phyloP scores from a whole-genome alignment of 1,140 invertebrate species.

The Drosophila ercepeae region DNA sequence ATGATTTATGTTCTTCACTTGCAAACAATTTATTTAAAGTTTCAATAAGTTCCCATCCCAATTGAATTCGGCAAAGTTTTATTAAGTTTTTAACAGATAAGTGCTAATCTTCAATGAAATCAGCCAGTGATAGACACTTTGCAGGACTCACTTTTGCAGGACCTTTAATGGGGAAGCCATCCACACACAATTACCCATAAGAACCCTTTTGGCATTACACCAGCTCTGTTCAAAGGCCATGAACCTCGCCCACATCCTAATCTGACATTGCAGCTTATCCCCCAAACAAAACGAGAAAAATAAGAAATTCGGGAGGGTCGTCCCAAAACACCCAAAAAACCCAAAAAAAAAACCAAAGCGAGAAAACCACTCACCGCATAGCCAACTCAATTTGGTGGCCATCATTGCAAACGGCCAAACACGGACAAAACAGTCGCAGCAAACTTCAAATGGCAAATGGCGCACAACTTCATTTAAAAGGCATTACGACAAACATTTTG shows the following conservation, averaged over 20 bases:
- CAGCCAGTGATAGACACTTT: constrained; percentile 51
- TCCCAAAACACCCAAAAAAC: constrained; percentile 1
- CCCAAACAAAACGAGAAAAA: constrained; percentile 29
- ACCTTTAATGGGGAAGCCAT: constrained; percentile 48
- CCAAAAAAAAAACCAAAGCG: background rate
- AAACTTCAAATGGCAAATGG: constrained; percentile 80
- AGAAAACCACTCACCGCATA: constrained; percentile 46
- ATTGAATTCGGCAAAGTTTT: constrained; percentile 28
- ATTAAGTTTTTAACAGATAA: constrained; percentile 38
- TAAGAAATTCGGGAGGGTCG: background rate
- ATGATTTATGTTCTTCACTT: background rate
- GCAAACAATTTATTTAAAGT: background rate
- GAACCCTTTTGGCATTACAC: constrained; percentile 75
- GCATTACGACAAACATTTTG: constrained; percentile 73
- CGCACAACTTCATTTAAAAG: constrained; percentile 81
- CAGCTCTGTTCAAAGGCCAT: constrained; percentile 17
- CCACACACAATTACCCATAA: constrained; percentile 71
- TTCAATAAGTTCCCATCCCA: constrained; percentile 9
- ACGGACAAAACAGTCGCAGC: constrained; percentile 47
- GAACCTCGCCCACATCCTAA: constrained; percentile 48
- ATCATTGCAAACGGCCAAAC: constrained; percentile 71
- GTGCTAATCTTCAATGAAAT: constrained; percentile 43
- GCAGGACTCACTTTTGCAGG: constrained; percentile 16
- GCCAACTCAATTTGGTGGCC: constrained; percentile 64
- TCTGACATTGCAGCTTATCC: constrained; percentile 72